Base-by-base conservation (phyloP, 2,797 vertebrate genomes). In the Smutsia temminckii region DNA sequence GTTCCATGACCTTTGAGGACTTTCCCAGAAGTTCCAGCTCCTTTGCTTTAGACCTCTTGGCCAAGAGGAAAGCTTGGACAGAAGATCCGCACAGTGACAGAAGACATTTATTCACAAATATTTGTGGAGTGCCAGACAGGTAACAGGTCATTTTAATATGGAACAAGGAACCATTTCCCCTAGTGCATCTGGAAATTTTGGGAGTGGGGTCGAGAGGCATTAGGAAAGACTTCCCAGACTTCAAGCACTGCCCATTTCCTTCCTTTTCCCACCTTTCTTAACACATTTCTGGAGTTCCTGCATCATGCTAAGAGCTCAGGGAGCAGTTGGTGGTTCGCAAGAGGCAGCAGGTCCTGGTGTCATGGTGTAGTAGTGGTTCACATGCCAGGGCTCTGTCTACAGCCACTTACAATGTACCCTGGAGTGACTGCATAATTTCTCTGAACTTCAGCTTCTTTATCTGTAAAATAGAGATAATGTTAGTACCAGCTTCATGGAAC, bases 41-140 rank as follows among this genome's bases (percentile, higher is more conserved):
- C 53, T 84, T 87, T 64, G 42, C 71, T 85, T 91, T 74, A 80
- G 34, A 49, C 14, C 34, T 80, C 42, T 72, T 86, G 51, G 46
- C 63, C 74, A 79, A 85, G 64, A 85, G 57, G 84, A 91, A 68
- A 94, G 51, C 80, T 32, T 74, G 16, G 29, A n/a, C 46, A 93
- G 63, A 80, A 85, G 79, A 71, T 68, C 21, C 61, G 75, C 34
- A 23, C 74, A 55, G 10, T 23, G n/a, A 42, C 27, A 81, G 27
- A 90, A 93, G 74, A 34, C 55, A 85, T 69, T 42, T 83, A 75
- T 83, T 85, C 57, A 42, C n/a, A 81, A 78, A 42, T 83, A 84
- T 59, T 77, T 74, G 83, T 13, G 29, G 42, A 51, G 11, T 66
- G 51, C 69, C 64, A 83, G 57, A 16, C 20, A 72, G 51, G 55